These are phyloP conservation scores for Acronicta psi DNA, from an alignment of 2,888 invertebrate genomes.

Conservation along the genomic window DNA sequence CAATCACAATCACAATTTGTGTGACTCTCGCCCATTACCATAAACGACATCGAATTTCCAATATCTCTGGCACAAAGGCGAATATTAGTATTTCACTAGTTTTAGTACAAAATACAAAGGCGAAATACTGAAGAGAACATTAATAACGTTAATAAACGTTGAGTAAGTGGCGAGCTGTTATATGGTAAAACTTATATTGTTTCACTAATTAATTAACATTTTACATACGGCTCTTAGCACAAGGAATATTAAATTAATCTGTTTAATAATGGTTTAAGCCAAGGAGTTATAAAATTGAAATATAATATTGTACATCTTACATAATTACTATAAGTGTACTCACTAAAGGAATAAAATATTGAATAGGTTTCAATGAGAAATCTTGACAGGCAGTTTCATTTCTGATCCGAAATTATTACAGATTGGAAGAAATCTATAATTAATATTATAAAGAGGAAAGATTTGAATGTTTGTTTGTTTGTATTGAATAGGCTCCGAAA, in stretches of 20 bases:
- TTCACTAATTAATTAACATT: slow-evolving; percentile 21
- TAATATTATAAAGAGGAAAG: no score
- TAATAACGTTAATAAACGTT: slow-evolving; percentile 3
- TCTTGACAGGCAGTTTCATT: not conserved
- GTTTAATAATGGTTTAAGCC: slow-evolving; percentile 4
- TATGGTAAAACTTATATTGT: slow-evolving; percentile 11
- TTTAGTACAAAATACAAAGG: not conserved
- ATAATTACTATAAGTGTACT: not conserved
- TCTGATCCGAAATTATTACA: not conserved
- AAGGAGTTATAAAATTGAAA: not conserved
- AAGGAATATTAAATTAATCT: slow-evolving; percentile 1
- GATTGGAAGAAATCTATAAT: not conserved
- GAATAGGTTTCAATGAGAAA: not conserved
- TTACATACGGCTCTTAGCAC: not conserved
- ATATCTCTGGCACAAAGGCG: not conserved
- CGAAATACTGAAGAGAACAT: slow-evolving; percentile 1
- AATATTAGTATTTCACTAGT: slow-evolving; percentile 1
- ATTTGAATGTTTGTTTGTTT: no score
- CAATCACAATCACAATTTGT: not conserved
- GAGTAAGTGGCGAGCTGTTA: not conserved
- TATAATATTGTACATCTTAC: not conserved
- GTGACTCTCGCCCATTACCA: not conserved
- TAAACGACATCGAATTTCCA: not conserved
- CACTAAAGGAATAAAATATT: not conserved
- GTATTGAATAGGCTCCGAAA: no score